Base-by-base conservation (phyloP, 2,113 vertebrate genomes). In the Orientallactaga bullata region DNA sequence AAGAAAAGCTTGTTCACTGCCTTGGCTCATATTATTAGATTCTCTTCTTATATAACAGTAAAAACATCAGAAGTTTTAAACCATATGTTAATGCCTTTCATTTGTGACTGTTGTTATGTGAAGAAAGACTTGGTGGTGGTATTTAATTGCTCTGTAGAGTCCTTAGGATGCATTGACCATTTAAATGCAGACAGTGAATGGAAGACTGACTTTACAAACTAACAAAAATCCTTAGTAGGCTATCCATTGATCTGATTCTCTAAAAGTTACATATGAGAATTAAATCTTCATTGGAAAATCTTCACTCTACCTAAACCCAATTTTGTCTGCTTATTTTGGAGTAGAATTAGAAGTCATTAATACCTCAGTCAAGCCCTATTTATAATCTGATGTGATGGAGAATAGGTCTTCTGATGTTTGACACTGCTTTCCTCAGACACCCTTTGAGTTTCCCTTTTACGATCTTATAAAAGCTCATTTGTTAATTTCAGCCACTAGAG, bases 81-180 rank as follows among this genome's bases (percentile, higher is more conserved):
- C 26, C 68, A 86, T 77, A 37, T 85, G 88, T 89, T 95, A 90
- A 39, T 89, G 42, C 2, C 24, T 93, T 95, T 92, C 82, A 82
- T 85, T 78, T 88, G 12, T 88, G 24, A 82, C 20, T 87, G 47
- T 73, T 88, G 88, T 96, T 94, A 71, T 82, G 69, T 51, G 61
- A 85, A 73, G 11, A 81, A 77, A 76, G 11, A 85, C 32, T 88
- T 66, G 93, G 10, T 89, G 35, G 78, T 65, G 60, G 86, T 78
- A 2, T 39, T 35, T 89, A 55, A 69, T 55, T 85, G 35, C 5
- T 58, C 72, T 61, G 78, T 72, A 68, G 74, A 92, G 90, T 84
- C 73, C 18, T 91, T 95, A 24, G 47, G 30, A 87, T 28, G 78
- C 18, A 21, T 35, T 71, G 24, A 61, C 58, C 76, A 0, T 66